phyloP scores from a whole-genome alignment of 2,113 vertebrate genomes.

The Aythya baeri region DNA sequence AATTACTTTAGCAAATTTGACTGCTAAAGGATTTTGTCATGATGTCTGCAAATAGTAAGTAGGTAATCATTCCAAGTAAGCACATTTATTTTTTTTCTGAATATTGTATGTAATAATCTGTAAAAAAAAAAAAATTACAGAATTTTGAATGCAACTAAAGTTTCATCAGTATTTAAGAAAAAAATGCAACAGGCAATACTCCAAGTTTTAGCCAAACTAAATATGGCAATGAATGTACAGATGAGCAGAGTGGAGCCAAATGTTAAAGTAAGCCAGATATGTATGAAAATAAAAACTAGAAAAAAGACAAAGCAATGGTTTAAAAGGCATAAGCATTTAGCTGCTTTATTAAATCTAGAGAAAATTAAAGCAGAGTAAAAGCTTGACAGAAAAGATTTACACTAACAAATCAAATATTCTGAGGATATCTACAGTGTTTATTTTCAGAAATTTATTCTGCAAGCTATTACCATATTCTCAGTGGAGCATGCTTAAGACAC shows the following conservation, averaged over 20 bases:
- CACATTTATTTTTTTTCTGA: background rate
- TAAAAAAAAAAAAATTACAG: background rate
- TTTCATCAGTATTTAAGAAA: background rate
- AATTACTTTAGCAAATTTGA: conserved; percentile 41
- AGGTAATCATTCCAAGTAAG: background rate
- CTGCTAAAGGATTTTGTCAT: conserved; percentile 11
- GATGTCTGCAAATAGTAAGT: background rate
- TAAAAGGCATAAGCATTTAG: background rate
- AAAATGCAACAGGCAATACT: background rate
- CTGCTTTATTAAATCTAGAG: background rate
- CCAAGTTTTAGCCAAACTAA: background rate
- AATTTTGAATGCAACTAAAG: background rate
- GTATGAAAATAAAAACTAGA: background rate
- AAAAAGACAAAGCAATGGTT: background rate
- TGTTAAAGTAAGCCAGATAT: background rate
- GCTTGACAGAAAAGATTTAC: background rate
- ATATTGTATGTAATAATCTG: background rate
- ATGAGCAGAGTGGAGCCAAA: background rate
- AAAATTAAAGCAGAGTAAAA: background rate
- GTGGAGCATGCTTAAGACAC: background rate
- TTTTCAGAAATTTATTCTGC: background rate
- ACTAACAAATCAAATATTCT: background rate
- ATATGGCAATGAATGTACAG: background rate
- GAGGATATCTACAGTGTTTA: background rate
- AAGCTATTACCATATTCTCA: background rate